Conservation (phyloP, 1,140 invertebrate genomes). For the Maniola jurtina region DNA sequence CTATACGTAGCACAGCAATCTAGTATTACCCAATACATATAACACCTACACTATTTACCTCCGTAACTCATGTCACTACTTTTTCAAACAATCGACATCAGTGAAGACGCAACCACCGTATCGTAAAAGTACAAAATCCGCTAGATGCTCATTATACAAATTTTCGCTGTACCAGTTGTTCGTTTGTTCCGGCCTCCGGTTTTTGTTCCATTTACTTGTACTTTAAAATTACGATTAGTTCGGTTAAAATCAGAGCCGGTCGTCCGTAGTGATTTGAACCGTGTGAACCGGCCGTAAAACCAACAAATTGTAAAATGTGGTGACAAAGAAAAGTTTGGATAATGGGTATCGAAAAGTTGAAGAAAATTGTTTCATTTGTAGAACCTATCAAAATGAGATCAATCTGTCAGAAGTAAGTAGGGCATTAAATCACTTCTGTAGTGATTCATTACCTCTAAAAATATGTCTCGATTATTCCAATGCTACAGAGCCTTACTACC, state of each 20-base stretch:
- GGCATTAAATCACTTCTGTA: background rate
- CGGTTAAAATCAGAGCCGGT: constrained; percentile 63
- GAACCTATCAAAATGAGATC: background rate
- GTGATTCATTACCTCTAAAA: too few relatives aligned
- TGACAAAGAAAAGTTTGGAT: constrained; percentile 7
- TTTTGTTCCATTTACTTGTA: constrained; percentile 69
- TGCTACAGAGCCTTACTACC: too few relatives aligned
- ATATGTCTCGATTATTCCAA: too few relatives aligned
- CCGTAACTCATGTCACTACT: background rate
- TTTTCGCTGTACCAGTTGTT: constrained; percentile 74
- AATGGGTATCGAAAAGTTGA: background rate
- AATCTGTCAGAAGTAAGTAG: background rate
- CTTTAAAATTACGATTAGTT: constrained; percentile 75
- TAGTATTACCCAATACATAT: background rate
- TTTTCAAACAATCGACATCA: constrained; percentile 19
- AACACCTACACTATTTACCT: background rate
- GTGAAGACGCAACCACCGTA: constrained; percentile 57
- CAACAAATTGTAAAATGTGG: constrained; percentile 31
- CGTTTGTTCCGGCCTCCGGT: constrained; percentile 69
- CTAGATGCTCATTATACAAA: constrained; percentile 75
- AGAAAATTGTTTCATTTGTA: too few relatives aligned
- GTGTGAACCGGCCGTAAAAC: constrained; percentile 68
- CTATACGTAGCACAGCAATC: too few relatives aligned
- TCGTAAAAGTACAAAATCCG: constrained; percentile 66
- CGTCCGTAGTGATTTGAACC: constrained; percentile 60